Conservation (phyloP, 2,888 invertebrate genomes). For the Oxystoma pomonae region DNA sequence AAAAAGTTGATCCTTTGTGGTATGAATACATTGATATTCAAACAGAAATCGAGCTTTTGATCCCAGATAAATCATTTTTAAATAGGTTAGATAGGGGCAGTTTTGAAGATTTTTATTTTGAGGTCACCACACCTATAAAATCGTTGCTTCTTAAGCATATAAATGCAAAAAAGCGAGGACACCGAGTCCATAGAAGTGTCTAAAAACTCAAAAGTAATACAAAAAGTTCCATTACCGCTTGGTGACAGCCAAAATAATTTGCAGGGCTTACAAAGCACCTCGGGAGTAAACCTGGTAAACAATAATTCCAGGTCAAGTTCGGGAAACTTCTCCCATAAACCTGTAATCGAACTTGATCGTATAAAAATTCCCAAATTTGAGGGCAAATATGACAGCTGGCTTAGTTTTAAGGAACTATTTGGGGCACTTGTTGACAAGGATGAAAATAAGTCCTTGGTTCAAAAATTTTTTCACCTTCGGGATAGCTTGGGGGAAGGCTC, state of each 20-base stretch:
- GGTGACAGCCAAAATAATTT: not conserved
- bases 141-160: not conserved
- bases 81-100: not conserved
- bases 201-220: not conserved
- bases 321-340: not conserved
- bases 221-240: not conserved
- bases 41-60: not conserved
- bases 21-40: slow-evolving; percentile 4
- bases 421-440: not conserved
- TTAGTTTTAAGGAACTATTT: not conserved
- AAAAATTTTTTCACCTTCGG: not conserved
- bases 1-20: not conserved
- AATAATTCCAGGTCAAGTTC: too few relatives aligned
- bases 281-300: too few relatives aligned
- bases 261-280: too few relatives aligned
- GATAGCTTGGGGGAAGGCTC: not conserved
- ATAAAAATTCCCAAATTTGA: slow-evolving; percentile 1
- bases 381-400: not conserved
- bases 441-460: not conserved
- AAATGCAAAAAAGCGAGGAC: not conserved
- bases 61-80: not conserved
- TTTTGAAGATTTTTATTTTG: not conserved
- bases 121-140: not conserved
- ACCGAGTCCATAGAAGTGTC: not conserved
- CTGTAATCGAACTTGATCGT: slow-evolving; percentile 1